Evolutionary conservation across 2,797 vertebrate species (phyloP).

Genomic region (Sternarchorhynchus goeldii): DNA sequence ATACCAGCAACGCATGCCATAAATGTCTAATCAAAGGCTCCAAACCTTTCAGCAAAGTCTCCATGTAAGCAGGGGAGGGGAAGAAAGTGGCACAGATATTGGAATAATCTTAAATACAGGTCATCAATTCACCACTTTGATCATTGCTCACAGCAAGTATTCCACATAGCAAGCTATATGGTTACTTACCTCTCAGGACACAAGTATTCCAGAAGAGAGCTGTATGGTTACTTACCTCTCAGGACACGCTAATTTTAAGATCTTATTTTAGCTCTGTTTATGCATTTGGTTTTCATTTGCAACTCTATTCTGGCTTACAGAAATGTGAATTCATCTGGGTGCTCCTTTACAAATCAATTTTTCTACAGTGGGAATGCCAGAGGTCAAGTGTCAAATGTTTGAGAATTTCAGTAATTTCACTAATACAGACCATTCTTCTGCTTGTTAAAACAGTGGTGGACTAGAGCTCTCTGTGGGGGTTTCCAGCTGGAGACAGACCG

Average conservation of each 20-base stretch:
- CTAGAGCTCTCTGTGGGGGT: background rate
- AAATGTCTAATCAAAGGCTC: slow-evolving; percentile 9
- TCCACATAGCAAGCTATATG: slow-evolving; percentile 9
- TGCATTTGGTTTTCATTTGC: background rate
- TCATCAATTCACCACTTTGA: slow-evolving; percentile 43
- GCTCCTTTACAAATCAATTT: background rate
- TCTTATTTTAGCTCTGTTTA: slow-evolving; percentile 8
- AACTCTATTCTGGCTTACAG: background rate
- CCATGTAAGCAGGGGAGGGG: background rate
- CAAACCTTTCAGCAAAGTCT: slow-evolving; percentile 14
- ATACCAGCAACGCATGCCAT: background rate
- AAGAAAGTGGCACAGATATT: slow-evolving; percentile 33
- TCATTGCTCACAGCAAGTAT: slow-evolving; percentile 36
- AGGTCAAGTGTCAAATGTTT: background rate
- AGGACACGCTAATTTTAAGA: background rate
- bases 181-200: slow-evolving; percentile 16
- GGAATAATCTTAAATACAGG: slow-evolving; percentile 46
- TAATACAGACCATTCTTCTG: background rate
- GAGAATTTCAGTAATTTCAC: background rate
- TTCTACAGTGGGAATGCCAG: background rate
- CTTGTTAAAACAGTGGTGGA: background rate
- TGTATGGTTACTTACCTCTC: too few species aligned
- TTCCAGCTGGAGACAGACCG: background rate
- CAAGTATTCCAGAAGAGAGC: background rate
- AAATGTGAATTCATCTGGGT: background rate